These are phyloP conservation scores for Bradypodion ventrale DNA, from an alignment of 2,797 vertebrate genomes.

Conservation along the genomic window DNA sequence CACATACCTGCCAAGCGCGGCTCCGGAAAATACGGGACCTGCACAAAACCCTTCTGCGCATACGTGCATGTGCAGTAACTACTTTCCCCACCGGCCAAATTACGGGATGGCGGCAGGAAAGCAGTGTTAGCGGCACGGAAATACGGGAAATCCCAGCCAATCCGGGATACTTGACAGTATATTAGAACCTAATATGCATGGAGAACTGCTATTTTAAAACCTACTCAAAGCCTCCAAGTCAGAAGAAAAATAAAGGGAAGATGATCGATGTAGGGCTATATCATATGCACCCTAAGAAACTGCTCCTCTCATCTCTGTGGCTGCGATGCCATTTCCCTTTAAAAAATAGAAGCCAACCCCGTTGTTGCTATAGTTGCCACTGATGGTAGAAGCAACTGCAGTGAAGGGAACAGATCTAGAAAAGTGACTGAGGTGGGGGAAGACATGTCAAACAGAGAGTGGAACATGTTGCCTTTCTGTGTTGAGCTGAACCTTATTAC, in stretches of 20 bases:
- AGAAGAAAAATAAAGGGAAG: not conserved
- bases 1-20: no score
- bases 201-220: not conserved
- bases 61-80: no score
- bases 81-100: no score
- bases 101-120: no score
- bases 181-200: no score
- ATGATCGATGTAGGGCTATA: fast-evolving
- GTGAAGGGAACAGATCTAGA: not conserved
- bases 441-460: not conserved
- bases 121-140: no score
- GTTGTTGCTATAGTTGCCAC: not conserved
- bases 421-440: not conserved
- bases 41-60: no score
- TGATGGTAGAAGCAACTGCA: not conserved
- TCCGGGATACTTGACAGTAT: no score
- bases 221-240: not conserved
- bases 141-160: no score
- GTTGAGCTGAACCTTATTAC: constrained; percentile 15
- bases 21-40: no score
- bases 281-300: not conserved
- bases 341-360: not conserved
- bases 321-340: not conserved
- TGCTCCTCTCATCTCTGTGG: fast-evolving
- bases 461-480: not conserved